Conservation (phyloP, 2,797 vertebrate species). For the Telmatherina bonti region DNA sequence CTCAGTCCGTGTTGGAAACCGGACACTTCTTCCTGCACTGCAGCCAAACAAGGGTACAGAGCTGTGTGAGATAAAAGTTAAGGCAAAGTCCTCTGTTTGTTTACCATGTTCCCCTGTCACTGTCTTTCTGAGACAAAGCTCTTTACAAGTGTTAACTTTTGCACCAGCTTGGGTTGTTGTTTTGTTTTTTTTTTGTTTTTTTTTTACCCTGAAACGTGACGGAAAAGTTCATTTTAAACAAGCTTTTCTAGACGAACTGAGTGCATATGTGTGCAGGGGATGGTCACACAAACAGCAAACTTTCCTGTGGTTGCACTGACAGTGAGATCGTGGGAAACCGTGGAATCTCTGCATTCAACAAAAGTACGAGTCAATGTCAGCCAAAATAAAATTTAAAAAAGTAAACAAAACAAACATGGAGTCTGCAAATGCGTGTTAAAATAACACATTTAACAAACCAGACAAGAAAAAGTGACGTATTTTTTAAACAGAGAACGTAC, state of each 20-base stretch:
- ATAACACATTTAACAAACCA: not conserved
- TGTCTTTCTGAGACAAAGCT: not conserved
- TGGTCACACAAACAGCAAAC: not conserved
- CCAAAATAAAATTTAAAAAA: not conserved
- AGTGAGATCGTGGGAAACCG: not conserved
- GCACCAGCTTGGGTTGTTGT: not conserved
- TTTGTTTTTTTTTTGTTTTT: too few species aligned
- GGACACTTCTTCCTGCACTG: constrained; percentile 34
- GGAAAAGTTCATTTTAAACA: not conserved
- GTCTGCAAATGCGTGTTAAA: not conserved
- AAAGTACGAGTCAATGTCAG: not conserved
- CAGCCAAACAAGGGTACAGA: not conserved
- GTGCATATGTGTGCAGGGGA: not conserved
- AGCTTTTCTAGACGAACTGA: not conserved
- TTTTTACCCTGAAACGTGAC: not conserved
- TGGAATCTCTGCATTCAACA: not conserved
- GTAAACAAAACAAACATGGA: not conserved
- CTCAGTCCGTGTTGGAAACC: constrained; percentile 52
- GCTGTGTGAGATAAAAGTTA: not conserved
- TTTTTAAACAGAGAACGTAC: constrained; percentile 18
- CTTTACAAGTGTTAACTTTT: not conserved
- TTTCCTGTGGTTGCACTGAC: not conserved
- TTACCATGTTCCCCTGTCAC: not conserved
- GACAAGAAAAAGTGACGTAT: not conserved
- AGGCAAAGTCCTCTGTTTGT: not conserved